Evolutionary conservation across 2,113 vertebrate genomes (phyloP).

Genomic region (Ascaphus truei): DNA sequence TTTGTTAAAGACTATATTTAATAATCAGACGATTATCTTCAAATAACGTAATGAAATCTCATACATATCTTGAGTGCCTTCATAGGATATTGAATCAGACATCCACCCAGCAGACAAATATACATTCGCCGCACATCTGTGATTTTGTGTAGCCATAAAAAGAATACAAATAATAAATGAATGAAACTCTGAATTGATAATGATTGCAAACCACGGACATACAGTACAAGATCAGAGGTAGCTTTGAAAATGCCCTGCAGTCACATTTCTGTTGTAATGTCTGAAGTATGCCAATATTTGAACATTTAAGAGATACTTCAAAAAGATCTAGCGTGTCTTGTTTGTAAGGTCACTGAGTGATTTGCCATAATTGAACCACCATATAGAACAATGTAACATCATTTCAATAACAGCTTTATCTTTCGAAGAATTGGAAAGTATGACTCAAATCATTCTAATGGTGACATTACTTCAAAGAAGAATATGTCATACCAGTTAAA

Average conservation of each 20-base stretch:
- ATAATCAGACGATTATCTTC: not conserved
- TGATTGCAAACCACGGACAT: not conserved
- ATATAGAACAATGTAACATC: not conserved
- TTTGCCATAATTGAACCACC: slow-evolving; percentile 2
- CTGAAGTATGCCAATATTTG: slow-evolving; percentile 57
- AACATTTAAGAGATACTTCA: slow-evolving; percentile 18
- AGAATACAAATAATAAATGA: slow-evolving; percentile 18
- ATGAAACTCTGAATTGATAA: not conserved
- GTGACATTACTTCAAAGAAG: slow-evolving; percentile 1
- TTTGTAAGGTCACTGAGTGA: slow-evolving; percentile 12
- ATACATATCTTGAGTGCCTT: too few species aligned
- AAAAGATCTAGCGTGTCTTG: slow-evolving; percentile 1
- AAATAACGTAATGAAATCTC: not conserved
- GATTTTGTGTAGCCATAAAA: slow-evolving; percentile 4
- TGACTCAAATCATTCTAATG: too few species aligned
- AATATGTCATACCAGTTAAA: too few species aligned
- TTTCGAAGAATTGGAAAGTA: too few species aligned
- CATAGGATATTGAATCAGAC: not conserved
- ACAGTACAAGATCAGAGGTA: not conserved
- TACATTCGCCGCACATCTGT: slow-evolving; percentile 8
- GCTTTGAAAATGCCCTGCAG: not conserved
- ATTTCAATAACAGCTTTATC: slow-evolving; percentile 15
- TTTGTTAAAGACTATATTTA: too few species aligned
- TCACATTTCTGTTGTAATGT: slow-evolving; percentile 28
- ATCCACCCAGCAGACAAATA: not conserved